These are phyloP conservation scores for Lipophrys pholis DNA, from an alignment of 2,113 vertebrate species.

Conservation along the genomic window DNA sequence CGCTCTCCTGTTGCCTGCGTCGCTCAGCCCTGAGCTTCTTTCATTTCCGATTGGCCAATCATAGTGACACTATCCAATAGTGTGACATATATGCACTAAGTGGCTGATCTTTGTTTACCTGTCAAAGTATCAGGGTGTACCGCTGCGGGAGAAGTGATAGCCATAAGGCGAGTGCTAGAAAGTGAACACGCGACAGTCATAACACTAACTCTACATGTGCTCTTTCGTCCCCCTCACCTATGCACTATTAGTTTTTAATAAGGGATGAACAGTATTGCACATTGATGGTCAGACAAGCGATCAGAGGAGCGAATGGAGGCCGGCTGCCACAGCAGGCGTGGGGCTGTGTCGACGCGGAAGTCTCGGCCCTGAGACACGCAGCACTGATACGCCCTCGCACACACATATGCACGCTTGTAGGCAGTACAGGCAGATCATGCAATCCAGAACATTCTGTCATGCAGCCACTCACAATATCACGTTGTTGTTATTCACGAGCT, in stretches of 20 bases:
- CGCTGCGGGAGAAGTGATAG: slow-evolving; percentile 60
- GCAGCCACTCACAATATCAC: slow-evolving; percentile 55
- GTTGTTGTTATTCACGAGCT: slow-evolving; percentile 36
- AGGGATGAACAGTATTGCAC: slow-evolving; percentile 79
- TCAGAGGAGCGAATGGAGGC: slow-evolving; percentile 39
- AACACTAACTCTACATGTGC: slow-evolving; percentile 79
- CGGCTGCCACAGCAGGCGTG: slow-evolving; percentile 41
- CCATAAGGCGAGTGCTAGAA: slow-evolving; percentile 62
- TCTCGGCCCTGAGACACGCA: slow-evolving; percentile 44
- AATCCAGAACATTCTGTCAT: slow-evolving; percentile 47
- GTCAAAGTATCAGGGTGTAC: slow-evolving; percentile 69
- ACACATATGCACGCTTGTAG: slow-evolving; percentile 23
- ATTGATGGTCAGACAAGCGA: slow-evolving; percentile 61
- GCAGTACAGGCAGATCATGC: slow-evolving; percentile 35
- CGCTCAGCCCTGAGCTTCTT: slow-evolving; percentile 64
- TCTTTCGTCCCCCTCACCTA: slow-evolving; percentile 79
- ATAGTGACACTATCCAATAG: slow-evolving; percentile 70
- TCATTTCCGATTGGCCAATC: slow-evolving; percentile 73
- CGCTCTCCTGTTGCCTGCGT: slow-evolving; percentile 40
- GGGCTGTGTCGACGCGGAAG: slow-evolving; percentile 39
- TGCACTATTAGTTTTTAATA: slow-evolving; percentile 80
- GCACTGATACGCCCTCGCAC: slow-evolving; percentile 18
- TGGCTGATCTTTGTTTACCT: slow-evolving; percentile 79
- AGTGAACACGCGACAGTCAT: slow-evolving; percentile 67
- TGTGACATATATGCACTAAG: slow-evolving; percentile 80